Base-by-base conservation (phyloP, 1,140 invertebrate species). In the Drosophila lowei region DNA sequence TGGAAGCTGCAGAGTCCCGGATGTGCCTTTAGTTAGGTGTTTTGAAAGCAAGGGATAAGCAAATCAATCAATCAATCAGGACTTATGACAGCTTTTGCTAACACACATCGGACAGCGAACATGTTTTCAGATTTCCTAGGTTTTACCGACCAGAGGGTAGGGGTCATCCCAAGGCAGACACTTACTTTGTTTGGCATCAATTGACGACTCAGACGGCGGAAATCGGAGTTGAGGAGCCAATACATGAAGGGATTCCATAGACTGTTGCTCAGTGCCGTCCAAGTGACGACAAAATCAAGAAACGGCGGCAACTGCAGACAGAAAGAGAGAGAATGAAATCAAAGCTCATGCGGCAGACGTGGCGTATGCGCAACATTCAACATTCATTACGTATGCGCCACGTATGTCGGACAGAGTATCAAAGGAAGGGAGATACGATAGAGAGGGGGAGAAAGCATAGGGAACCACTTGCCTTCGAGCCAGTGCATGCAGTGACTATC, bases 171-270 rank as follows among this genome's bases (percentile, higher is more conserved):
- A 43, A 6, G 43, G 11, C 9, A 42, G 16, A 38, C 18, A 41
- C 89, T 93, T 93, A 96, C 96, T 92, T 95, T 95, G 61, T 93
- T 95, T 64, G 95, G 94, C 61, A 96, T 92, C 25, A 97, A 89
- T 72, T 96, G 95, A 62, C 94, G 93, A 77, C 95, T 95, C 70
- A 96, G 95, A 62, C 95, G 93, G 75, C 96, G 93, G 91, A 97
- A 97, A 80, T 97, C 95, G 89, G 95, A 96, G 91, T 97, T 97
- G 72, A 97, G 93, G 44, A 96, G 93, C 96, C 96, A 97, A 90
- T 96, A 97, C 55, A 97, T 94, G 89, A 97, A 96, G 6, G 96
- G 96, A 92, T 97, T 97, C 96, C 96, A 97, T 88, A 97, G 95
- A 91, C 95, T 96, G 91, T 96, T 96, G 79, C 96, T 96, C n/a